These are phyloP conservation scores for Aplocera efformata DNA, from an alignment of 2,888 invertebrate genomes.

Conservation along the genomic window DNA sequence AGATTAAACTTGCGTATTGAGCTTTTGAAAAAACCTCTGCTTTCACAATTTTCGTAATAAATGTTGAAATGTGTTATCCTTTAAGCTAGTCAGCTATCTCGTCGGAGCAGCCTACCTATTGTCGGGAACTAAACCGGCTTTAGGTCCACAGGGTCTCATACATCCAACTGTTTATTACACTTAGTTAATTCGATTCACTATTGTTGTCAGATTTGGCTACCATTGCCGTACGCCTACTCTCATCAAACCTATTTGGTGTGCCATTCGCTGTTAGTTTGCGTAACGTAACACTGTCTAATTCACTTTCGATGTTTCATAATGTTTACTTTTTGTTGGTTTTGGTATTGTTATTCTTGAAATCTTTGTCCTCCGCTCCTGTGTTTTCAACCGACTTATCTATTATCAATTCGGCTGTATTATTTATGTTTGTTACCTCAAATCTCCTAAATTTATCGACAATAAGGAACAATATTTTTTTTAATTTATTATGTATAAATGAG, in stretches of 20 bases:
- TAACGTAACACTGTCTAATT: conserved; percentile 20
- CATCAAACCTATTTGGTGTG: conserved; percentile 41
- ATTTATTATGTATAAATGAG: no score
- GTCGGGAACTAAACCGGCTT: conserved; percentile 22
- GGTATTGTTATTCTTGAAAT: neutral
- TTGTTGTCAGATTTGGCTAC: conserved; percentile 52
- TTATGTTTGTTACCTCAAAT: no score
- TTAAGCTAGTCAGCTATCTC: conserved; percentile 4
- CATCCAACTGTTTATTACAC: conserved; percentile 29
- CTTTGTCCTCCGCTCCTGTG: neutral
- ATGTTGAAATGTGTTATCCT: neutral
- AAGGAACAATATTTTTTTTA: no score
- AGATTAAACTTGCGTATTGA: no score
- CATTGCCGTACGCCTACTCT: conserved; percentile 31
- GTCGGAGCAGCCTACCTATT: conserved; percentile 1
- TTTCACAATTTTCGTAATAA: no score
- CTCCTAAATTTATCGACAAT: no score
- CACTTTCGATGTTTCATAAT: conserved; percentile 24
- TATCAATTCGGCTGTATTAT: no score
- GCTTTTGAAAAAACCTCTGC: no score
- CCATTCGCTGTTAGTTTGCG: conserved; percentile 37
- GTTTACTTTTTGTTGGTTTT: conserved; percentile 26
- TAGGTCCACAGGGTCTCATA: conserved; percentile 18
- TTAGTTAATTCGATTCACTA: conserved; percentile 42
- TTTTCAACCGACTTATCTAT: no score